Percentiles rank a stretch among this genome's conserved stretches.
Evolutionary conservation across 2,113 vertebrate species (phyloP).

Genomic region (Trogon surrucura): DNA sequence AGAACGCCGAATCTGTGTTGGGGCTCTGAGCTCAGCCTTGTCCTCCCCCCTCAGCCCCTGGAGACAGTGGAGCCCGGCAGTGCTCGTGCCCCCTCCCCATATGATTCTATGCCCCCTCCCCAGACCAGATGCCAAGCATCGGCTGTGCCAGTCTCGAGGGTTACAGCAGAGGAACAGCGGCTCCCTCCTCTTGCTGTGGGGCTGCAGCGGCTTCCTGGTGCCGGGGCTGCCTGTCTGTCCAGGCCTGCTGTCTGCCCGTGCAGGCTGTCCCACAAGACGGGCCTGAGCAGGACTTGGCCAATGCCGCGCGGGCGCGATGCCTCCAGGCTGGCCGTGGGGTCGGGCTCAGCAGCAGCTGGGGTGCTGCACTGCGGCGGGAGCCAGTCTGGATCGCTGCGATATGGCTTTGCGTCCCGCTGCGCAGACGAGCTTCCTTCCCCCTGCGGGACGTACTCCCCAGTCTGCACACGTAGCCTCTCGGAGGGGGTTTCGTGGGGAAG

Average conservation of each 20-base stretch:
- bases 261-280: neutral
- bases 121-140: neutral
- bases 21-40: neutral
- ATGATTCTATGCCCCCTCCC: neutral
- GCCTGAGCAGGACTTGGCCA: neutral
- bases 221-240: neutral
- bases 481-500: neutral
- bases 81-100: neutral
- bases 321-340: neutral
- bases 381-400: fast-evolving
- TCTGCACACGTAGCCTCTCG: fast-evolving
- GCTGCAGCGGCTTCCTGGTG: neutral
- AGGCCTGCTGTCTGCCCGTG: neutral
- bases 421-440: neutral
- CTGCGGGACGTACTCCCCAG: fast-evolving
- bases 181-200: neutral
- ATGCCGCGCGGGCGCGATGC: neutral
- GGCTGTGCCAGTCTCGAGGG: fast-evolving
- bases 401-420: fast-evolving
- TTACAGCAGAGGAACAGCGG: neutral
- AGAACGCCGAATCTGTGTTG: fast-evolving
- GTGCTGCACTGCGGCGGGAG: fast-evolving
- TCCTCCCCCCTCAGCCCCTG: neutral
- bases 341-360: neutral
- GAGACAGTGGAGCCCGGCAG: fast-evolving